Evolutionary conservation across 1,140 invertebrate genomes (phyloP).

Genomic region (Halesus radiatus): DNA sequence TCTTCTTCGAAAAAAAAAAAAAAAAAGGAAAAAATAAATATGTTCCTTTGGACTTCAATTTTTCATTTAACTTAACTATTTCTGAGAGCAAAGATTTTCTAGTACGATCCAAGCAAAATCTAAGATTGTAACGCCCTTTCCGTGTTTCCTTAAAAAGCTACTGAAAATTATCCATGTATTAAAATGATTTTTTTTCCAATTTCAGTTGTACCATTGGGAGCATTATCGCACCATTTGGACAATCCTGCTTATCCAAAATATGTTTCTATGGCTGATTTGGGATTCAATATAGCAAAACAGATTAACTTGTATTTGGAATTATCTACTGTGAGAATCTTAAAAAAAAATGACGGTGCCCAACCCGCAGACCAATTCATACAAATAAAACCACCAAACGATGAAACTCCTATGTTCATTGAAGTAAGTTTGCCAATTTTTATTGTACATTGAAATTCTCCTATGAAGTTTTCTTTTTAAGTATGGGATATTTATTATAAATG

Average conservation of each 20-base stretch:
- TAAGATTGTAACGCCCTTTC: too few relatives aligned
- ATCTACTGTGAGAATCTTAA: slow-evolving; percentile 27
- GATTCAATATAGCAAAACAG: slow-evolving; percentile 37
- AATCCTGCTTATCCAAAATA: slow-evolving; percentile 28
- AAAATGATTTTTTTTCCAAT: background rate
- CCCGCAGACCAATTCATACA: background rate
- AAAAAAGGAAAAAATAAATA: too few relatives aligned
- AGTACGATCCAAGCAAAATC: too few relatives aligned
- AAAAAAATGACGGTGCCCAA: background rate
- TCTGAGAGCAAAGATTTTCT: too few relatives aligned
- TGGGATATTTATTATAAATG: too few relatives aligned
- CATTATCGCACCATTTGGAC: background rate
- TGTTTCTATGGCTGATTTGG: slow-evolving; percentile 34
- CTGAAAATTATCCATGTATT: too few relatives aligned
- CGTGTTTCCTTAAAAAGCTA: too few relatives aligned
- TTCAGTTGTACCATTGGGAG: slow-evolving; percentile 43
- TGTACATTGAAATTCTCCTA: too few relatives aligned
- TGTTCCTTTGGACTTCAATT: too few relatives aligned
- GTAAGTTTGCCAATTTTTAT: background rate
- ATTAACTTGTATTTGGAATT: slow-evolving; percentile 28
- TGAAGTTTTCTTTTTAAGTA: too few relatives aligned
- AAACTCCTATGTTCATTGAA: background rate
- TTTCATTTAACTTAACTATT: too few relatives aligned
- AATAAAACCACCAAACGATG: background rate
- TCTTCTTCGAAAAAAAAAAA: too few relatives aligned